phyloP scores from a whole-genome alignment of 2,797 vertebrate species.

The Buceros bicornis region DNA sequence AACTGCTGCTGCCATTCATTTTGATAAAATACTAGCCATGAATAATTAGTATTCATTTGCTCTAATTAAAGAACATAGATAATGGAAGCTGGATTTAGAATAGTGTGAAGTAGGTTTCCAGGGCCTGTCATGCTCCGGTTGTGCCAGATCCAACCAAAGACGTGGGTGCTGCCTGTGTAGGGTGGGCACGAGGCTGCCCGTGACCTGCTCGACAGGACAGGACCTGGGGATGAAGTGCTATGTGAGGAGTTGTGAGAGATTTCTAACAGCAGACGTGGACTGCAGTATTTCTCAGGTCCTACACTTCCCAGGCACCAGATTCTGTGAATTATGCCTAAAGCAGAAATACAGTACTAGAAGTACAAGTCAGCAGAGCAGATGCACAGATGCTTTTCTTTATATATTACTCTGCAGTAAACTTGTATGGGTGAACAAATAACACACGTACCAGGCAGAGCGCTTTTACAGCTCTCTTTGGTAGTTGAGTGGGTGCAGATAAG shows the following conservation, averaged over 20 bases:
- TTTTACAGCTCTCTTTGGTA: not conserved
- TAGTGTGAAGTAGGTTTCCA: not conserved
- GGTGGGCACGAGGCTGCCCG: not conserved
- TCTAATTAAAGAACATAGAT: constrained; percentile 59
- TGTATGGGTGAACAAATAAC: not conserved
- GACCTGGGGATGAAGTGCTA: not conserved
- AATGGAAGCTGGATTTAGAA: constrained; percentile 59
- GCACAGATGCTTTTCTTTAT: constrained; percentile 5
- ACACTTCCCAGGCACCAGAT: not conserved
- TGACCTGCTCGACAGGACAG: not conserved
- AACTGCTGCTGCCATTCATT: constrained; percentile 61
- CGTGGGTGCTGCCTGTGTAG: accelerated
- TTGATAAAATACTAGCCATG: constrained; percentile 56
- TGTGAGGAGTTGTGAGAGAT: accelerated
- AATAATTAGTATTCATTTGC: constrained; percentile 67
- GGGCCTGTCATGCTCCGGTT: not conserved
- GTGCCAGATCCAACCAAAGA: not conserved
- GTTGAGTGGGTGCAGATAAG: not conserved
- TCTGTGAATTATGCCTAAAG: constrained; percentile 12
- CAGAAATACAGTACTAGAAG: not conserved
- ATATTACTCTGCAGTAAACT: not conserved
- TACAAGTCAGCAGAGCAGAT: not conserved
- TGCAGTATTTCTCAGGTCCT: not conserved
- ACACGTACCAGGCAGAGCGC: not conserved
- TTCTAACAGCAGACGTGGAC: not conserved